Base-by-base conservation (phyloP, 1,140 invertebrate genomes). In the Oscheius sp. region DNA sequence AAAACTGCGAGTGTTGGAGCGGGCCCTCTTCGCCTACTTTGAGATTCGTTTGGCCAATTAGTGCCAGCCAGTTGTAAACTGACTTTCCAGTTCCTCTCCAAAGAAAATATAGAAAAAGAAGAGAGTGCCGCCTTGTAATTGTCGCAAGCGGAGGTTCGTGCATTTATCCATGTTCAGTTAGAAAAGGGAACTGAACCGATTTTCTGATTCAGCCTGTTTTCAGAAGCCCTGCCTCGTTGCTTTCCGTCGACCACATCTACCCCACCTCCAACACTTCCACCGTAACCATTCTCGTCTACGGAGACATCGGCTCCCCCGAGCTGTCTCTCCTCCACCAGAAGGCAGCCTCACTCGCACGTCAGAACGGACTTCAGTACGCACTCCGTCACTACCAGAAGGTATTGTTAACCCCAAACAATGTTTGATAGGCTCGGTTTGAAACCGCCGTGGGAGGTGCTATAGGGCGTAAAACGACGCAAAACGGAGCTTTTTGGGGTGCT, bases 211-310 rank as follows among this genome's bases (percentile, higher is more conserved):
- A 59, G 31, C 18, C 66, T 7, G n/a, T 28, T 23, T 67, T n/a
- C 23, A 32, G 42, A 2, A 63, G 3, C 10, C 23, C 52, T 2
- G 32, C 62, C 20, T 2, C 18, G 20, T 61, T 75, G 7, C 34
- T 75, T 28, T 76, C 73, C 15, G 68, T 68, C n/a, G 73, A 75
- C 35, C 73, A 75, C 73, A 36, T 75, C 66, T 76, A 26, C 62
- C 73, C 73, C 15, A 23, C 52, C 15, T 20, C 72, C 18, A 65
- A 76, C 38, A 26, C n/a, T 13, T 23, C 49, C 0, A 46, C 74
- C 3, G 26, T 38, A 7, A 74, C 73, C 58, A 68, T 75, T 28
- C 32, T 75, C 58, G 45, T 68, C 66, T 75, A 75, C 73, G 73
- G 74, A 55, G 74, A 76, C n/a, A 7, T 76, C 34, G 74, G 74